These are phyloP conservation scores for Geodia barretti DNA, from an alignment of 37 sponge, comb jelly and placozoan genomes.

Conservation along the genomic window DNA sequence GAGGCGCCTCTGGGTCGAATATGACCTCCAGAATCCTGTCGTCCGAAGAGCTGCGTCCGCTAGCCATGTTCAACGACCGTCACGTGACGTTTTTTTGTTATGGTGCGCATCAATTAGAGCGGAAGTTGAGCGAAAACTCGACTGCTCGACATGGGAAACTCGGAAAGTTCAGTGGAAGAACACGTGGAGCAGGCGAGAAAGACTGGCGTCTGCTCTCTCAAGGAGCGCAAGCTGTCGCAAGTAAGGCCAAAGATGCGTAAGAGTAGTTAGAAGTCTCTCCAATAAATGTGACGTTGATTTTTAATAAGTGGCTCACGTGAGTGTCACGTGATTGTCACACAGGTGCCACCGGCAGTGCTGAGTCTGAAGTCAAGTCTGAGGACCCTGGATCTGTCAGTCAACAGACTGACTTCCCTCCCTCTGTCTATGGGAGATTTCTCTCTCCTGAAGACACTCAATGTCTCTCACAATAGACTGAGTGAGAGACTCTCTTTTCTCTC, in stretches of 20 bases:
- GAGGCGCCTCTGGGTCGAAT: slow-evolving; percentile 68
- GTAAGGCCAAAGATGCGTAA: too few species aligned
- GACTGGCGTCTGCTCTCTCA: slow-evolving; percentile 73
- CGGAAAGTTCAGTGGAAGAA: slow-evolving; percentile 32
- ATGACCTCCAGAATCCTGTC: slow-evolving; percentile 61
- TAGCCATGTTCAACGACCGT: not conserved
- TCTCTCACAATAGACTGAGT: slow-evolving; percentile 67
- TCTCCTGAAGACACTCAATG: slow-evolving; percentile 45
- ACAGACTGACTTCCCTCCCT: slow-evolving; percentile 56
- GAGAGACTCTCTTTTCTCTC: too few species aligned
- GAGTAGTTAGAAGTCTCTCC: not conserved
- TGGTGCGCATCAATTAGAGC: slow-evolving; percentile 14
- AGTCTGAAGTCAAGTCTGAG: slow-evolving; percentile 38
- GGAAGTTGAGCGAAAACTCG: not conserved
- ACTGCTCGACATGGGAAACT: not conserved
- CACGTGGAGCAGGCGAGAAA: slow-evolving; percentile 63
- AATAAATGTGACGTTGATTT: too few species aligned
- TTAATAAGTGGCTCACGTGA: too few species aligned
- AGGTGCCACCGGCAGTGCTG: slow-evolving; percentile 52
- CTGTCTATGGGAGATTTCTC: slow-evolving; percentile 52
- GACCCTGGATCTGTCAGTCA: slow-evolving; percentile 73
- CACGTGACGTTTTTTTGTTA: not conserved
- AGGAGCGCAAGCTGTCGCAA: slow-evolving; percentile 43
- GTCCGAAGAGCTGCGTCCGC: slow-evolving; percentile 7
- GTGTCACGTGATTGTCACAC: too few species aligned